A percentile compares a stretch with the other conserved stretches of the same genome.
Evolutionary conservation across 2,113 vertebrate genomes (phyloP).

Genomic region (Malurus melanocephalus): DNA sequence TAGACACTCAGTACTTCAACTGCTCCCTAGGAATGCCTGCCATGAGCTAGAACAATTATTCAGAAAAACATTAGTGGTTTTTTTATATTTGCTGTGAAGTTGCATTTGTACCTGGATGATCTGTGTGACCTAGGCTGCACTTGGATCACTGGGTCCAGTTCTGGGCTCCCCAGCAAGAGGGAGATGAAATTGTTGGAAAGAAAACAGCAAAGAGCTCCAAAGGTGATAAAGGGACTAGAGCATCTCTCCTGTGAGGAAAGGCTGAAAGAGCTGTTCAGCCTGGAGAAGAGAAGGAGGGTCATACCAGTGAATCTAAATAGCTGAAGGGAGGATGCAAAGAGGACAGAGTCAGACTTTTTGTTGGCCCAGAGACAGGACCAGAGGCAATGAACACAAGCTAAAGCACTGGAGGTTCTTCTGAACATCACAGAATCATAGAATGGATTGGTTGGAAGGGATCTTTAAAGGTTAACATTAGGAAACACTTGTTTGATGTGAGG

Average conservation of each 20-base stretch:
- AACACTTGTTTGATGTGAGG: background rate
- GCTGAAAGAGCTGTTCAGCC: background rate
- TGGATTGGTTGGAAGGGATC: background rate
- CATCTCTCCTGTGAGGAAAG: background rate
- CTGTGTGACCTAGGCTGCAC: background rate
- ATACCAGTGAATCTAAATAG: background rate
- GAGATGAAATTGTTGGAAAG: background rate
- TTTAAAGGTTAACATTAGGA: background rate
- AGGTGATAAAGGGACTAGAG: background rate
- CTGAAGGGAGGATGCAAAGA: background rate
- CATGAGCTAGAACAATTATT: background rate
- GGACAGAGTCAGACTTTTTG: background rate
- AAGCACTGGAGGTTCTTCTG: background rate
- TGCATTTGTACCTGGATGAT: background rate
- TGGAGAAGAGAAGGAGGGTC: background rate
- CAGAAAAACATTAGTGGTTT: background rate
- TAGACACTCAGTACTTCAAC: background rate
- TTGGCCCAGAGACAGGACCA: background rate
- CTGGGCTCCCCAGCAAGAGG: background rate
- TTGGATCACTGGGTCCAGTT: background rate
- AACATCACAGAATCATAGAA: background rate
- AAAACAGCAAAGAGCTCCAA: background rate
- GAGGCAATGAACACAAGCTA: background rate
- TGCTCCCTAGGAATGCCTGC: background rate
- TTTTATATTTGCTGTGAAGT: background rate